A percentile compares a stretch with the other conserved stretches of the same genome.
Evolutionary conservation across 2,888 invertebrate genomes (phyloP).

Genomic region (Drosophila borborema): DNA sequence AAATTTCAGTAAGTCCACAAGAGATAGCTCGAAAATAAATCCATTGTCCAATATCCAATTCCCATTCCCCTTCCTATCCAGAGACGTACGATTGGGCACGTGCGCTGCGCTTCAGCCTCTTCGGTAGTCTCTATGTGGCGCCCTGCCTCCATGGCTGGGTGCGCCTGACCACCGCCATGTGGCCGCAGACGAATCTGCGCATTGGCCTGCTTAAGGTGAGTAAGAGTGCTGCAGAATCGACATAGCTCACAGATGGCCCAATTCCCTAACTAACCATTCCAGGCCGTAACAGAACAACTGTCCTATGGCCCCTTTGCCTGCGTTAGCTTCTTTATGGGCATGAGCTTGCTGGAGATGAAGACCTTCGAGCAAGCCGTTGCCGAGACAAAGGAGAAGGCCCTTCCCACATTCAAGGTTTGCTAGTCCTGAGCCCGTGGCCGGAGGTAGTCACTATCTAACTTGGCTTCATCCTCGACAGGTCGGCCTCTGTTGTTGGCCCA

Average conservation of each 20-base stretch:
- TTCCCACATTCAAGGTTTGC: constrained; percentile 88
- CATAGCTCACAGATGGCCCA: neutral
- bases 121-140: constrained; percentile 92
- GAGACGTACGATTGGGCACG: constrained; percentile 89
- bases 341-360: constrained; percentile 90
- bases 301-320: constrained; percentile 91
- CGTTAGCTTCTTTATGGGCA: constrained; percentile 91
- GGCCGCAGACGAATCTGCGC: constrained; percentile 90
- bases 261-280: constrained; percentile 13
- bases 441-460: neutral
- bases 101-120: constrained; percentile 90
- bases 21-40: neutral
- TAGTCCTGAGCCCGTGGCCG: neutral
- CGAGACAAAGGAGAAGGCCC: constrained; percentile 90
- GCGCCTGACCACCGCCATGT: constrained; percentile 89
- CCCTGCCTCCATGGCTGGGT: constrained; percentile 93
- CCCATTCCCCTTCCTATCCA: constrained; percentile 49
- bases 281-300: constrained; percentile 90
- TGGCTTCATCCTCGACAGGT: constrained; percentile 64
- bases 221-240: neutral
- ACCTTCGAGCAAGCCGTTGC: constrained; percentile 87
- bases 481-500: constrained; percentile 90
- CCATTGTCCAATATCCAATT: neutral
- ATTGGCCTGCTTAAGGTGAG: constrained; percentile 90
- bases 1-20: constrained; percentile 86